A percentile compares a stretch with the other conserved stretches of the same genome.
Conservation (phyloP, 2,888 invertebrate species). For the Campaea margaritaria region DNA sequence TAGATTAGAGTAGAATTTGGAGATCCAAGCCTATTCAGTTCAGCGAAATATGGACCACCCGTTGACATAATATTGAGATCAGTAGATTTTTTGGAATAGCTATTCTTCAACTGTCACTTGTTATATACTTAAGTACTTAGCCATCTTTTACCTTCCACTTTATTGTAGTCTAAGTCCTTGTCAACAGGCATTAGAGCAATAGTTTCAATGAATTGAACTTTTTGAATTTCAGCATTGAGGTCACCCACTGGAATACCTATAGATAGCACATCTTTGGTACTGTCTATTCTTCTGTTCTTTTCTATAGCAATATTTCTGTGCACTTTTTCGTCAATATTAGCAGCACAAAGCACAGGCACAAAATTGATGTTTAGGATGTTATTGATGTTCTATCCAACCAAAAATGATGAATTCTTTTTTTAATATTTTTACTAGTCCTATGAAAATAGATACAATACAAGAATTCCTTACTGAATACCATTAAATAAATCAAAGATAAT, state of each 20-base stretch:
- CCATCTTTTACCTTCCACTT: slow-evolving; percentile 33
- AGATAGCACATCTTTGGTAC: slow-evolving; percentile 66
- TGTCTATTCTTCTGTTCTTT: slow-evolving; percentile 53
- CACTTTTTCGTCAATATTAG: slow-evolving; percentile 67
- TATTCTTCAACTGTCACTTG: slow-evolving; percentile 8
- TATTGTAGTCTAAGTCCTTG: slow-evolving; percentile 26
- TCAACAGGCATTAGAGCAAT: slow-evolving; percentile 37
- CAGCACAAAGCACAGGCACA: slow-evolving; percentile 73
- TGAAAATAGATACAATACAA: too few species aligned
- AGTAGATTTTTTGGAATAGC: not conserved
- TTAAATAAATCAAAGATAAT: too few species aligned
- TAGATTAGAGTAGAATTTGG: slow-evolving; percentile 2
- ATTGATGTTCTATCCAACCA: slow-evolving; percentile 48
- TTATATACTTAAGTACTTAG: slow-evolving; percentile 25
- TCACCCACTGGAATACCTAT: slow-evolving; percentile 63
- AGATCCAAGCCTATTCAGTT: not conserved
- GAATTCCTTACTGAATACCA: too few species aligned
- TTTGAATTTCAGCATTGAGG: slow-evolving; percentile 53
- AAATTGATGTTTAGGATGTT: slow-evolving; percentile 58
- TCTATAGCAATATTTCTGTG: slow-evolving; percentile 65
- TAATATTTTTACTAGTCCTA: not conserved
- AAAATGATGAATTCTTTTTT: slow-evolving; percentile 59
- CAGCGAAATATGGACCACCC: not conserved
- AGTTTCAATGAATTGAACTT: slow-evolving; percentile 48
- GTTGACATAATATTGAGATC: not conserved